Evolutionary conservation across 1,140 invertebrate species (phyloP), one percentile per base, ranked within the genome.

Genomic region (Melanaphis sacchari): DNA sequence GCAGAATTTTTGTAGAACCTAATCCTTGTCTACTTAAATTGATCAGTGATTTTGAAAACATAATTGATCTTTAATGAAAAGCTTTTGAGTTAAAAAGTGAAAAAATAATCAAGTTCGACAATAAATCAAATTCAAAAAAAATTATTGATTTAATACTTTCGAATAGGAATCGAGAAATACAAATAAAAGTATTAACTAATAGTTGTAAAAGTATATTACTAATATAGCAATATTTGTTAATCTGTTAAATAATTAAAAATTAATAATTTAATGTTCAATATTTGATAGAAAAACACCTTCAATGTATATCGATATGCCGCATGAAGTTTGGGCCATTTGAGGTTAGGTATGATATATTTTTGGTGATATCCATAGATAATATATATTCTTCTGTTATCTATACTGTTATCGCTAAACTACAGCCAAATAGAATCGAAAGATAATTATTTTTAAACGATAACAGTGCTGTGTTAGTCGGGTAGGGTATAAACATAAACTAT

Each of bases 1-100:
- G 81, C 40, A 93, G 18, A 8, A 41, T 2, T 85, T 85, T 93
- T 43, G 91, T 52, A 18, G 91, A 82, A 40, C 36, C 31, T 40
- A 85, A 52, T 54, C 91, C 81, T 84, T 85, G 76, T 31, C 26
- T 84, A 49, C 46, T 54, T 2, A 93, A 84, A 41, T 85, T 85
- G 6, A 54, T 5, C 9, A 93, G 26, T n/a, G 81, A 93, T 15
- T 93, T 93, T 8, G 91, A 93, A 85, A 85, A 93, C 91, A 93
- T 93, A 7, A 41, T 91, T 24, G 1, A 26, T 31, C 66, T 90
- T 52, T 49, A 52, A 26, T 36, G 11, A 18, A 21, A 49, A 49
- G 43, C 1, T 2, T 49, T 49, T 18, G 0, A 76, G n/a, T 85
- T 43, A 18, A 18, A n/a, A 2, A 8, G n/a, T 5, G 22, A 31